These are phyloP conservation scores for Myiagra hebetior DNA, from an alignment of 2,113 vertebrate species.

Conservation along the genomic window DNA sequence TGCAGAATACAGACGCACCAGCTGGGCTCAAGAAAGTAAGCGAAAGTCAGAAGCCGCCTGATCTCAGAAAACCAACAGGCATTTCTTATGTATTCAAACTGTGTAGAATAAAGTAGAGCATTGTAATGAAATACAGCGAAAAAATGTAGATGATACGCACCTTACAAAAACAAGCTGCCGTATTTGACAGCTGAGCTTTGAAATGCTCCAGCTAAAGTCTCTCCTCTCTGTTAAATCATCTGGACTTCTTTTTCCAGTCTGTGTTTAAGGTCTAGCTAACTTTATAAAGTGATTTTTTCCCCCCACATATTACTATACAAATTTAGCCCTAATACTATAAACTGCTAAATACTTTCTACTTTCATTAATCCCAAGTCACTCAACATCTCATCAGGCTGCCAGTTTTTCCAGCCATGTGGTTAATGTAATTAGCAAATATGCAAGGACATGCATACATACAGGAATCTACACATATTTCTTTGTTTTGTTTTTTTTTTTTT, in stretches of 20 bases:
- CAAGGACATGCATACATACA: neutral
- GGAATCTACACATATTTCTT: neutral
- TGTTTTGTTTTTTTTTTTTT: neutral
- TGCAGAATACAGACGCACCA: neutral
- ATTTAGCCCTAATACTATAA: neutral
- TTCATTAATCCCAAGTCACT: neutral
- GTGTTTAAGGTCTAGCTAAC: conserved; percentile 7
- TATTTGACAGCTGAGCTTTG: neutral
- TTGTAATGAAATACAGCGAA: conserved; percentile 43
- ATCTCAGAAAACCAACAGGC: conserved; percentile 10
- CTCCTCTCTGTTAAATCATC: neutral
- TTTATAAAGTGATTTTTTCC: neutral
- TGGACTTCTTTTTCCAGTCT: neutral
- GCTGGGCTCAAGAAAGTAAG: neutral
- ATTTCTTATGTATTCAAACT: conserved; percentile 22
- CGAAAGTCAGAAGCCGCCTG: neutral
- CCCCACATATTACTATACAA: neutral
- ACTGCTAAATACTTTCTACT: neutral
- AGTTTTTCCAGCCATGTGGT: neutral
- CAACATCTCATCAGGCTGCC: neutral
- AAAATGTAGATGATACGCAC: neutral
- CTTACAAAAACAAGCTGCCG: conserved; percentile 21
- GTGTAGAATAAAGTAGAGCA: neutral
- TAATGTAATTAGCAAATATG: neutral
- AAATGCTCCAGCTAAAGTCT: neutral